These are phyloP conservation scores for Polypedilum pembai DNA, from an alignment of 1,140 invertebrate species.

Conservation along the genomic window DNA sequence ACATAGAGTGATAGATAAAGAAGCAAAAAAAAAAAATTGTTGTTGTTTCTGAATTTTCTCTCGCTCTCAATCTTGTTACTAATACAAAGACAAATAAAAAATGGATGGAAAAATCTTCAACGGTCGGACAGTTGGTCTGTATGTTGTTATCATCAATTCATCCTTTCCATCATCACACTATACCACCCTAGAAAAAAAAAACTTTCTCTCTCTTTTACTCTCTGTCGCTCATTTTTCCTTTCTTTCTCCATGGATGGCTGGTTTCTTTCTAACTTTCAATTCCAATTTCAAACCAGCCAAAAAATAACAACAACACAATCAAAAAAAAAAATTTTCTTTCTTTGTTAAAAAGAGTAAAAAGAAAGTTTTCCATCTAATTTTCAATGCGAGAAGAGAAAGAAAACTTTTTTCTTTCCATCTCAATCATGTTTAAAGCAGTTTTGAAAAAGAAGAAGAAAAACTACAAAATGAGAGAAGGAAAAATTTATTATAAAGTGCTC, in stretches of 20 bases:
- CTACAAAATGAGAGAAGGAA: background rate
- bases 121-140: background rate
- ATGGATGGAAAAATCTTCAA: background rate
- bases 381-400: background rate
- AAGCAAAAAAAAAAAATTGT: background rate
- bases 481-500: slow-evolving; percentile 18
- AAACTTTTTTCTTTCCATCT: background rate
- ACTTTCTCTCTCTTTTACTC: background rate
- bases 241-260: background rate
- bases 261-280: background rate
- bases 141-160: background rate
- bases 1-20: background rate
- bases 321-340: background rate
- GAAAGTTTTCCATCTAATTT: slow-evolving; percentile 14
- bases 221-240: background rate
- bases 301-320: background rate
- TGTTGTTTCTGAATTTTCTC: background rate
- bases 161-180: background rate
- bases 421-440: background rate
- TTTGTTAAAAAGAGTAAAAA: background rate
- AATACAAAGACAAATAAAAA: too few relatives aligned
- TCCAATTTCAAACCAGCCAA: background rate
- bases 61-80: background rate
- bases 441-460: background rate
- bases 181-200: background rate